These are phyloP conservation scores for Coelopa pilipes DNA, from an alignment of 2,888 invertebrate species.

Conservation along the genomic window DNA sequence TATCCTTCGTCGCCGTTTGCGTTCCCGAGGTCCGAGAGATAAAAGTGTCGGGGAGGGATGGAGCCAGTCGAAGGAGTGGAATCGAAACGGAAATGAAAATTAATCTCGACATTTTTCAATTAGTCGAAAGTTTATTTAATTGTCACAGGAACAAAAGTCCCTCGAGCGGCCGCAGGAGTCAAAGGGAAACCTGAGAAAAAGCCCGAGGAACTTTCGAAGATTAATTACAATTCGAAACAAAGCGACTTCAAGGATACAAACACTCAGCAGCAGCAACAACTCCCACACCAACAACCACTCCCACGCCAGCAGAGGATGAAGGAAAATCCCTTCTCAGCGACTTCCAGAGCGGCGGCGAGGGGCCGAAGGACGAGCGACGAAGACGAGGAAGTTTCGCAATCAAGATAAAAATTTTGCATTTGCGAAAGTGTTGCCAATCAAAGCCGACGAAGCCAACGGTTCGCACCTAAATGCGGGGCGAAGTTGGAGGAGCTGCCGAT, in stretches of 20 bases:
- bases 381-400: constrained; percentile 55
- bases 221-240: constrained; percentile 61
- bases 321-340: too few species aligned
- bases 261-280: not conserved
- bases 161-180: constrained; percentile 32
- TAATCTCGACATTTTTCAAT: constrained; percentile 25
- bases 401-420: constrained; percentile 51
- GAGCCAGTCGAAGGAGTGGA: too few species aligned
- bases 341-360: too few species aligned
- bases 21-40: too few species aligned
- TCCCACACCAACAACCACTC: not conserved
- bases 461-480: constrained; percentile 49
- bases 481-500: too few species aligned
- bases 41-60: too few species aligned
- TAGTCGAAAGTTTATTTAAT: constrained; percentile 56
- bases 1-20: too few species aligned
- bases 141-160: constrained; percentile 56
- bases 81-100: not conserved
- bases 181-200: constrained; percentile 37
- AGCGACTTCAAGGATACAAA: constrained; percentile 58
- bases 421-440: constrained; percentile 8
- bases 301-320: too few species aligned
- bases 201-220: constrained; percentile 59
- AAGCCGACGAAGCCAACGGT: constrained; percentile 48
- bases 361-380: not conserved